Percentiles rank a stretch among this genome's conserved stretches.
phyloP scores from a whole-genome alignment of 2,797 vertebrate species.

The Tokudaia tokunoshimensis region DNA sequence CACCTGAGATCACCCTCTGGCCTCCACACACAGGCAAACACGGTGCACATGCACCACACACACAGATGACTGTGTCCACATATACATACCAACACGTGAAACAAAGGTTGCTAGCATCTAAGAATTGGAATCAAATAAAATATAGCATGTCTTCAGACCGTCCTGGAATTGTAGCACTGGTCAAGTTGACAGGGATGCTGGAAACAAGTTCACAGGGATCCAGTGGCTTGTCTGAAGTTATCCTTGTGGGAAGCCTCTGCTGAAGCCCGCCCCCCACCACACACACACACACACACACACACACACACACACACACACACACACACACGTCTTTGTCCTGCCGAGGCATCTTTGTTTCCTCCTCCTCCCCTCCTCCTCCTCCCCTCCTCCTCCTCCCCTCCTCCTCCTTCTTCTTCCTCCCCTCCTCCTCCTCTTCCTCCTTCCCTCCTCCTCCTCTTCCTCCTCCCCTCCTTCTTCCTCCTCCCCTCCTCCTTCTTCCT shows the following conservation, averaged over 20 bases:
- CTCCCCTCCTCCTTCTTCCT: neutral
- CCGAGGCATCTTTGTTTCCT: neutral
- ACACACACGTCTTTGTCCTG: neutral
- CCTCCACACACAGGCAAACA: neutral
- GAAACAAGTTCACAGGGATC: neutral
- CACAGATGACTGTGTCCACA: neutral
- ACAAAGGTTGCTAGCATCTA: neutral
- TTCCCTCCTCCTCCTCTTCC: too few species aligned
- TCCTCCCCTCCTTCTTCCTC: neutral
- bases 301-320: too few species aligned
- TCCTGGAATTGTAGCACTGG: neutral
- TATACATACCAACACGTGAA: neutral
- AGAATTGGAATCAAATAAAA: neutral
- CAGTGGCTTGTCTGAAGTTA: neutral
- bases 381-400: accelerated
- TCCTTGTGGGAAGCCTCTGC: neutral
- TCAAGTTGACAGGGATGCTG: neutral
- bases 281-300: too few species aligned
- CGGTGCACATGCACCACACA: neutral
- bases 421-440: too few species aligned
- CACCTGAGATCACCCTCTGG: neutral
- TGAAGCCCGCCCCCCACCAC: too few species aligned
- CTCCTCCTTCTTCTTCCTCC: too few species aligned
- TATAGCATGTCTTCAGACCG: neutral
- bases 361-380: neutral